Evolutionary conservation across 2,797 vertebrate species (phyloP), one percentile per base, ranked within the genome.

Genomic region (Alosa sapidissima): DNA sequence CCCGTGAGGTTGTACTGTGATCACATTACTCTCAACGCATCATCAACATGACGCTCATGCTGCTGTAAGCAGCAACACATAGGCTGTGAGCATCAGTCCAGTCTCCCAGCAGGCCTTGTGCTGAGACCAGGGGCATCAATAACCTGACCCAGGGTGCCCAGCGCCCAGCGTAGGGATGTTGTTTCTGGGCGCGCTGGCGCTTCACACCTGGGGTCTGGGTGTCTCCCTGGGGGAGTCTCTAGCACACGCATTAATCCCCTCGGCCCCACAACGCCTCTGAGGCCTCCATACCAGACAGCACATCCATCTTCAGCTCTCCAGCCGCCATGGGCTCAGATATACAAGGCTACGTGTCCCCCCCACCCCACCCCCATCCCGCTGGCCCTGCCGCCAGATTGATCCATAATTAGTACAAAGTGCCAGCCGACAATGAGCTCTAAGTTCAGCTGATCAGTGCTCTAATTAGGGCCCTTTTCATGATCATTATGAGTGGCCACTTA

Each of bases 401-500:
- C 89, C 94, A 91, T 94, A 93, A 94, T 94, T 93, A 93, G 93
- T 87, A 28, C 81, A 85, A 82, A 33, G 83, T 92, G 92, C 92
- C 94, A 93, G 91, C 86, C 90, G 89, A 94, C 91, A 91, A 90
- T 85, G 85, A 92, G 92, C 89, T 87, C 88, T 48, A 90, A 90
- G 92, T 90, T 87, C 58, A 84, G 94, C 94, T 96, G 92, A 90
- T 92, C 94, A 95, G 88, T 85, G 89, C 49, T 95, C 93, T 95
- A 95, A 97, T 97, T 96, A 96, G 94, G 94, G 93, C 91, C 51
- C 21, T 41, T 75, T 75, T 45, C 41, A 45, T 75, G 91, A 94
- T 93, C 95, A 85, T 82, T 93, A 93, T 91, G 95, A 78, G 94
- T 93, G 94, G 94, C 96, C 94, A 91, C 89, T 88, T 92, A 89